phyloP scores from a whole-genome alignment of 2,888 invertebrate genomes.

The Ochropacha duplaris region DNA sequence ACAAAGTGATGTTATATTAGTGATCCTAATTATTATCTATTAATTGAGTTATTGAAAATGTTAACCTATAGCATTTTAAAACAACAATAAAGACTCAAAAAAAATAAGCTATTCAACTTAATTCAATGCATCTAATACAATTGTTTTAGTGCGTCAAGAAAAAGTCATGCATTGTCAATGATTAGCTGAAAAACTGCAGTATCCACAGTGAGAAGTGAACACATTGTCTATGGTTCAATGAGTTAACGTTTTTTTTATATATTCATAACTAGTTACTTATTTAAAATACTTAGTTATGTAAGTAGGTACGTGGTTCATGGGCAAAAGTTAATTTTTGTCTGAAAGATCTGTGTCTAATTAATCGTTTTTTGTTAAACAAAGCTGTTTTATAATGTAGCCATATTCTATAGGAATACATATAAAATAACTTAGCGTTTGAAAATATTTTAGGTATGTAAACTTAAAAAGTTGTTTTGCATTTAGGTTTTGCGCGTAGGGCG shows the following conservation, averaged over 20 bases:
- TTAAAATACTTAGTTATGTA: neutral
- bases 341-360: neutral
- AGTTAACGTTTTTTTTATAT: conserved; percentile 17
- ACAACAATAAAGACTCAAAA: conserved; percentile 7
- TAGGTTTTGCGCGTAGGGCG: neutral
- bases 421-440: too few relatives aligned
- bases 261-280: neutral
- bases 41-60: conserved; percentile 6
- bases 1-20: neutral
- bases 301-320: neutral
- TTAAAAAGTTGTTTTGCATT: too few relatives aligned
- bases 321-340: neutral
- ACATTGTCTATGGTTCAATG: conserved; percentile 25
- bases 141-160: conserved; percentile 21
- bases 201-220: conserved; percentile 30
- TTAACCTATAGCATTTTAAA: conserved; percentile 2
- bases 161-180: conserved; percentile 30
- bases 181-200: conserved; percentile 21
- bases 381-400: neutral
- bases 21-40: too few relatives aligned
- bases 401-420: too few relatives aligned
- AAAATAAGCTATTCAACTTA: conserved; percentile 4
- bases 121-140: conserved; percentile 6
- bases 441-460: too few relatives aligned
- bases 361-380: neutral